Evolutionary conservation across 2,888 invertebrate species (phyloP).

Genomic region (Ptilodon capucinus): DNA sequence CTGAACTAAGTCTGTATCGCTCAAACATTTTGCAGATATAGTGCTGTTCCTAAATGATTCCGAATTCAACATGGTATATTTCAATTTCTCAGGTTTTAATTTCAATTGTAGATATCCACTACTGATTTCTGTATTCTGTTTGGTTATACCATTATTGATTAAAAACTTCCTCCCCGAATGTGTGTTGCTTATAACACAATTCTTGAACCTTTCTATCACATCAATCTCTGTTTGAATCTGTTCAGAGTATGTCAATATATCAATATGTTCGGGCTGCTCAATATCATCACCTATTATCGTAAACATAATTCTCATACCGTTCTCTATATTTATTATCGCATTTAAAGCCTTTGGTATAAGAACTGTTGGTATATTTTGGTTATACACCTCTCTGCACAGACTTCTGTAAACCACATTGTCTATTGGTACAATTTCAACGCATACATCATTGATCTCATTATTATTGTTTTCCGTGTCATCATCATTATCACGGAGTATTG

Average conservation of each 20-base stretch:
- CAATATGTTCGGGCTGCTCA: slow-evolving; percentile 70
- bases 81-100: slow-evolving; percentile 69
- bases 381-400: slow-evolving; percentile 66
- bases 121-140: slow-evolving; percentile 67
- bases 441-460: slow-evolving; percentile 58
- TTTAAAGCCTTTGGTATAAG: slow-evolving; percentile 81
- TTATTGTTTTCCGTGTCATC: slow-evolving; percentile 47
- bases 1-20: slow-evolving; percentile 50
- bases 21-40: slow-evolving; percentile 63
- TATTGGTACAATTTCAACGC: slow-evolving; percentile 70
- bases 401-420: slow-evolving; percentile 69
- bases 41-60: slow-evolving; percentile 79
- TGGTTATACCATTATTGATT: slow-evolving; percentile 78
- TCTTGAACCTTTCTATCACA: slow-evolving; percentile 74
- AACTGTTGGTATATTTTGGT: slow-evolving; percentile 69
- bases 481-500: slow-evolving; percentile 46
- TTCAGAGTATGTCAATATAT: slow-evolving; percentile 74
- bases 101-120: slow-evolving; percentile 66
- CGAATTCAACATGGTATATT: slow-evolving; percentile 75
- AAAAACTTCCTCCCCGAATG: slow-evolving; percentile 75
- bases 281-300: slow-evolving; percentile 62
- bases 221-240: slow-evolving; percentile 54
- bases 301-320: slow-evolving; percentile 82
- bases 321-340: slow-evolving; percentile 76
- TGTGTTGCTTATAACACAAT: slow-evolving; percentile 74